A percentile compares a stretch with the other conserved stretches of the same genome.
Evolutionary conservation across 2,797 vertebrate species (phyloP).

Genomic region (Acanthornis magna): DNA sequence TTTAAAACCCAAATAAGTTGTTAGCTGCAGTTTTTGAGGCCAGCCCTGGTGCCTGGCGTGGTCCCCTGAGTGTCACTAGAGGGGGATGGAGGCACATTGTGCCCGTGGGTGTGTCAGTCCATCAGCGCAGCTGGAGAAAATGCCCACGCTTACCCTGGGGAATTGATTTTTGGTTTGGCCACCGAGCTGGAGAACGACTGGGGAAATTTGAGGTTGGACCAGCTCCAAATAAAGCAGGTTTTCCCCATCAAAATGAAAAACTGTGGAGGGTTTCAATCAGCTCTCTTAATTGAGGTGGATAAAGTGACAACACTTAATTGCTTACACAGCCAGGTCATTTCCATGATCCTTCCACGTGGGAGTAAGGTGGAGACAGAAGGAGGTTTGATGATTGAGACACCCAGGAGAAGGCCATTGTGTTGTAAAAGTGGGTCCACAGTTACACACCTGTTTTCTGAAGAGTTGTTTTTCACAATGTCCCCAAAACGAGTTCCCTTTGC

Average conservation of each 20-base stretch:
- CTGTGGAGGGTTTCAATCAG: neutral
- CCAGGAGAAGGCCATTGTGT: neutral
- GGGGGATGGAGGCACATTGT: neutral
- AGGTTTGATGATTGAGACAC: neutral
- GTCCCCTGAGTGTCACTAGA: conserved; percentile 2
- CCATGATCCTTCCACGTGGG: neutral
- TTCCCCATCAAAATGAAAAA: neutral
- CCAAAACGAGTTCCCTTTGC: neutral
- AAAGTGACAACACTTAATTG: neutral
- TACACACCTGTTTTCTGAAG: neutral
- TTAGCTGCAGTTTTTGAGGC: neutral
- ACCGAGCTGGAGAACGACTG: accelerated
- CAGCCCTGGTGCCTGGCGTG: neutral
- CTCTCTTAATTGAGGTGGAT: neutral
- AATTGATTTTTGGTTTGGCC: neutral
- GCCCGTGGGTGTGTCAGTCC: neutral
- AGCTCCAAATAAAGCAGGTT: neutral
- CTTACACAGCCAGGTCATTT: neutral
- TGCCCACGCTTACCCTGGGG: neutral
- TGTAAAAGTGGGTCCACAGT: neutral
- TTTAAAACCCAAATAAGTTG: neutral
- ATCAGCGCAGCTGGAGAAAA: neutral
- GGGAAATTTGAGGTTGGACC: neutral
- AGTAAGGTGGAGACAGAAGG: neutral
- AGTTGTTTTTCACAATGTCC: neutral